These are phyloP conservation scores for Lithophane semibrunnea DNA, from an alignment of 2,888 invertebrate species.

Conservation along the genomic window DNA sequence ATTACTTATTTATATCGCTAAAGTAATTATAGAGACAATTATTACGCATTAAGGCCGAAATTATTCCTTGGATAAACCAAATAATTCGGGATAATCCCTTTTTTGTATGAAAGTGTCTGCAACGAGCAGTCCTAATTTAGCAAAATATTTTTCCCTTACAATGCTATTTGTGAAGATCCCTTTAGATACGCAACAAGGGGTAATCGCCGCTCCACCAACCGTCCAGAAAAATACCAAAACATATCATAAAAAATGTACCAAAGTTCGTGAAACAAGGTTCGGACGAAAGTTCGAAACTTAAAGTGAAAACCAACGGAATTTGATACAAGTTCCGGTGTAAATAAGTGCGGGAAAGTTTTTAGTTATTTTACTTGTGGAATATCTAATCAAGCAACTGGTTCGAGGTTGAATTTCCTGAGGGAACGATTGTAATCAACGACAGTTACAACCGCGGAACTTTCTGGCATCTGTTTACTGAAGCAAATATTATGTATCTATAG, in stretches of 20 bases:
- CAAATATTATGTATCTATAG: slow-evolving; percentile 17
- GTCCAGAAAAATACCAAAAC: slow-evolving; percentile 61
- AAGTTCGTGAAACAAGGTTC: slow-evolving; percentile 32
- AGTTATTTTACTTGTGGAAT: slow-evolving; percentile 54
- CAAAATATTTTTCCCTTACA: slow-evolving; percentile 43
- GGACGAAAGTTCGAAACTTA: slow-evolving; percentile 39
- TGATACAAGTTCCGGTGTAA: slow-evolving; percentile 42
- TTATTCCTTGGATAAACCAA: neutral
- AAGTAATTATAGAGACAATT: slow-evolving; percentile 2
- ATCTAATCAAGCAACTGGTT: slow-evolving; percentile 55
- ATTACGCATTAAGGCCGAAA: slow-evolving; percentile 2
- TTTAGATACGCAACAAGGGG: slow-evolving; percentile 39
- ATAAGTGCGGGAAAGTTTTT: slow-evolving; percentile 37
- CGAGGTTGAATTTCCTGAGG: slow-evolving; percentile 59
- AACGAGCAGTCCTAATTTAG: slow-evolving; percentile 28
- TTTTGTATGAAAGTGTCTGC: slow-evolving; percentile 41
- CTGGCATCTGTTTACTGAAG: slow-evolving; percentile 44
- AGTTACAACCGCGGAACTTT: slow-evolving; percentile 48
- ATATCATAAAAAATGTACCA: slow-evolving; percentile 48
- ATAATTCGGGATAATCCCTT: slow-evolving; percentile 30
- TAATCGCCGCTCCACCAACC: slow-evolving; percentile 35
- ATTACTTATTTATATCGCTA: neutral
- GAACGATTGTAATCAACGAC: slow-evolving; percentile 60
- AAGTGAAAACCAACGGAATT: slow-evolving; percentile 47
- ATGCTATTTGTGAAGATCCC: slow-evolving; percentile 33